Percentiles rank a stretch among this genome's conserved stretches.
These are phyloP conservation scores for Sesia bembeciformis DNA, from an alignment of 2,888 invertebrate genomes.

Conservation along the genomic window DNA sequence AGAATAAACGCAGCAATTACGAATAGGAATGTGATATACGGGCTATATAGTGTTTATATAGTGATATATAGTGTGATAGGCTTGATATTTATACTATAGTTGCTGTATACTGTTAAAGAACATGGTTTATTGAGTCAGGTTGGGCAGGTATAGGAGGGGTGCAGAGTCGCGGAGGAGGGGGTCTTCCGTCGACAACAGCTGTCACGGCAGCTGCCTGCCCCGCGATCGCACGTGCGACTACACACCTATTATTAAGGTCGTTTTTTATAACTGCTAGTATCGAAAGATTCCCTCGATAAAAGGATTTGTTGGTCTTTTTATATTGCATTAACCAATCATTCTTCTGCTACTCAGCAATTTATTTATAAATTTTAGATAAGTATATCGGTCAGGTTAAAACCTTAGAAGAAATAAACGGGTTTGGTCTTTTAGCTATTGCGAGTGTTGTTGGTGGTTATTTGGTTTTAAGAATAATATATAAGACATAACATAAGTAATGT, in stretches of 20 bases:
- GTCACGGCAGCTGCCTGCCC: constrained; percentile 61
- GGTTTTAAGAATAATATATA: too few species aligned
- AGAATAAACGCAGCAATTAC: constrained; percentile 17
- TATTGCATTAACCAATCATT: too few species aligned
- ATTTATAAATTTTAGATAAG: too few species aligned
- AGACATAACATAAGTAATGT: too few species aligned
- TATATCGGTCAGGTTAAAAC: too few species aligned
- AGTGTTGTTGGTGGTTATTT: too few species aligned
- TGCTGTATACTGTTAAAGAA: constrained; percentile 15
- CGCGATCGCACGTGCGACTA: constrained; percentile 55
- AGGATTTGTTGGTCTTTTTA: constrained; percentile 14
- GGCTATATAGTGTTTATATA: neutral
- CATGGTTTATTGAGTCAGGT: constrained; percentile 28
- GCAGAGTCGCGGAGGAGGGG: constrained; percentile 20
- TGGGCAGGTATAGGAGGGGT: constrained; percentile 35
- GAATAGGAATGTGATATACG: neutral
- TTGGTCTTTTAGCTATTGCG: too few species aligned
- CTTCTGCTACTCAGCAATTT: too few species aligned
- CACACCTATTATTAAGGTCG: constrained; percentile 59
- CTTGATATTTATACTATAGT: constrained; percentile 14
- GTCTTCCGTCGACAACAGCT: constrained; percentile 60
- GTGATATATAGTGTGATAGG: neutral
- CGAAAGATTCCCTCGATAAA: constrained; percentile 32
- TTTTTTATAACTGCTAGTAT: constrained; percentile 39
- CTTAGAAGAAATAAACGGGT: too few species aligned